Conservation (phyloP, 2,888 invertebrate species). For the Aproaerema taeniolella region DNA sequence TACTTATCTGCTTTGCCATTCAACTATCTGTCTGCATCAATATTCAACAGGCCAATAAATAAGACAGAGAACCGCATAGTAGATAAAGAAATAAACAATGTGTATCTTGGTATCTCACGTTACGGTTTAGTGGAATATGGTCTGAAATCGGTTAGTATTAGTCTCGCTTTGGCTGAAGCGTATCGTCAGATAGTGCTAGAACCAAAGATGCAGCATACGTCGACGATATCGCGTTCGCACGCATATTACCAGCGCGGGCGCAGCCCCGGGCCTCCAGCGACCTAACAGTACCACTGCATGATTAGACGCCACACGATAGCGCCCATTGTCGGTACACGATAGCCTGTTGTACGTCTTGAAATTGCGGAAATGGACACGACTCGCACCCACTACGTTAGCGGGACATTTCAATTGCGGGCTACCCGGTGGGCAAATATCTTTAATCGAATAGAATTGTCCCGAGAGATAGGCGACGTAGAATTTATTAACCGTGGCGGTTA, state of each 20-base stretch:
- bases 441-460: conserved; percentile 44
- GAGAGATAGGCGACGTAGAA: conserved; percentile 22
- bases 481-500: conserved; percentile 22
- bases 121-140: conserved; percentile 10
- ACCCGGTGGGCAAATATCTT: conserved; percentile 50
- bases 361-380: conserved; percentile 73
- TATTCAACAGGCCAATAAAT: not conserved
- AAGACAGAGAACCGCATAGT: not conserved
- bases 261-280: conserved; percentile 51
- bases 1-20: conserved; percentile 8
- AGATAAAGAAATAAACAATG: not conserved
- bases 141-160: conserved; percentile 15
- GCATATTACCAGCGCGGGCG: conserved; percentile 61
- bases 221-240: conserved; percentile 72
- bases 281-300: conserved; percentile 69
- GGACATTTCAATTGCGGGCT: conserved; percentile 72
- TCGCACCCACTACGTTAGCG: conserved; percentile 66
- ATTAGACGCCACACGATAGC: conserved; percentile 76
- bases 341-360: conserved; percentile 69
- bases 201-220: conserved; percentile 34
- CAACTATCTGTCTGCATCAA: conserved; percentile 1
- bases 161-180: conserved; percentile 21
- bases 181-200: conserved; percentile 35
- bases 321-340: conserved; percentile 74
- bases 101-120: conserved; percentile 4